Conservation (phyloP, 2,888 invertebrate species). For the Eupithecia vulgata region DNA sequence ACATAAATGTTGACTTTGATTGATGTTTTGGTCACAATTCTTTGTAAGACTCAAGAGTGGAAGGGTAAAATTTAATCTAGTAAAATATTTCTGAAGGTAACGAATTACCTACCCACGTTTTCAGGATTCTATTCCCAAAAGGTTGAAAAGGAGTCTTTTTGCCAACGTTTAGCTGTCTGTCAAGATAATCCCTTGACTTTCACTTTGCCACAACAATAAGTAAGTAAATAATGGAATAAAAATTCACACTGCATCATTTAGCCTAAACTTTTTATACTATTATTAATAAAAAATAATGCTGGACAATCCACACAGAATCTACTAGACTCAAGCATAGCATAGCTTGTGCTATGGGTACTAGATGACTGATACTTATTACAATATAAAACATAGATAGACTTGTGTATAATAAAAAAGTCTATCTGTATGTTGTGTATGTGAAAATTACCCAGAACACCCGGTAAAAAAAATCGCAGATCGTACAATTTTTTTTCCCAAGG, state of each 20-base stretch:
- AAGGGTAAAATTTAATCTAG: neutral
- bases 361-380: too few species aligned
- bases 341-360: too few species aligned
- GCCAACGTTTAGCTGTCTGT: neutral
- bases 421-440: too few species aligned
- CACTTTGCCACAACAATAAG: neutral
- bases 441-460: too few species aligned
- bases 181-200: neutral
- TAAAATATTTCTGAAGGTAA: neutral
- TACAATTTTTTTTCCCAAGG: too few species aligned
- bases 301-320: too few species aligned
- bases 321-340: too few species aligned
- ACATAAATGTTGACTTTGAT: constrained; percentile 3
- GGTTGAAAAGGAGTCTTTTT: neutral
- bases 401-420: too few species aligned
- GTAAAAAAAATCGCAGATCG: too few species aligned
- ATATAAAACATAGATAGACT: too few species aligned
- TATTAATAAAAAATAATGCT: too few species aligned
- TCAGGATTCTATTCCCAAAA: neutral
- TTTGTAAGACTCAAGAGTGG: neutral
- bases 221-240: neutral
- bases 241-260: neutral
- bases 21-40: constrained; percentile 7
- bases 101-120: neutral
- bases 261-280: too few species aligned